phyloP scores from a whole-genome alignment of 1,140 invertebrate genomes.

The Parasteatoda tepidariorum region DNA sequence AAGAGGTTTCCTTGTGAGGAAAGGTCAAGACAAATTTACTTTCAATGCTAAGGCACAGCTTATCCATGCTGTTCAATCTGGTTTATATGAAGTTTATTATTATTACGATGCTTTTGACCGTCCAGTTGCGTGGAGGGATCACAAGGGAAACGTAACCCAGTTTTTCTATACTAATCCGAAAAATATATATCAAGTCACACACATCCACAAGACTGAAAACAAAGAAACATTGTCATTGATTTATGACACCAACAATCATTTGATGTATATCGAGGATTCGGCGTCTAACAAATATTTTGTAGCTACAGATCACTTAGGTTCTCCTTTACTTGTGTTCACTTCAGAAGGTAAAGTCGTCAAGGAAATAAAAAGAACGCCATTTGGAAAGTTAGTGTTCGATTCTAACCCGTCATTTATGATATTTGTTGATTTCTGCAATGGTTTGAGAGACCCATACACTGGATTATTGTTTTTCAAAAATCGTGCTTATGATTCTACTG shows the following conservation, averaged over 20 bases:
- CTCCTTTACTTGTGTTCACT: conserved; percentile 94
- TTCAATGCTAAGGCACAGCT: conserved; percentile 93
- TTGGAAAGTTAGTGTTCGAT: conserved; percentile 93
- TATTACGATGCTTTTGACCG: conserved; percentile 92
- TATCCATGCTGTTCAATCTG: conserved; percentile 77
- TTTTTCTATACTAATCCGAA: conserved; percentile 96
- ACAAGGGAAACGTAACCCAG: conserved; percentile 93
- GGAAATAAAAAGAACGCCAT: conserved; percentile 93
- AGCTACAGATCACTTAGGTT: conserved; percentile 93
- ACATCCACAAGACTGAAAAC: conserved; percentile 90
- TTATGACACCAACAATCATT: conserved; percentile 89
- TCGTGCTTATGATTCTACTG: conserved; percentile 92
- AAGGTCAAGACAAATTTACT: conserved; percentile 92
- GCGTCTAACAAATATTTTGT: conserved; percentile 88
- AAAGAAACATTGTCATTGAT: conserved; percentile 85
- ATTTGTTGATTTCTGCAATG: conserved; percentile 92
- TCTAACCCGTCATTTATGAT: conserved; percentile 94
- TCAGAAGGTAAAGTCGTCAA: conserved; percentile 92
- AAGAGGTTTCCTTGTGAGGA: conserved; percentile 88
- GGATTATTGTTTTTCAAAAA: conserved; percentile 92
- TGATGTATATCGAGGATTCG: conserved; percentile 89
- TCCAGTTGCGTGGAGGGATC: conserved; percentile 87
- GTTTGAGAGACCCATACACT: conserved; percentile 88
- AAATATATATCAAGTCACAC: conserved; percentile 80
- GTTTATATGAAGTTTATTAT: conserved; percentile 88